Evolutionary conservation across 2,888 invertebrate genomes (phyloP), one percentile per base, ranked within the genome.

Genomic region (Eilema griseolum): DNA sequence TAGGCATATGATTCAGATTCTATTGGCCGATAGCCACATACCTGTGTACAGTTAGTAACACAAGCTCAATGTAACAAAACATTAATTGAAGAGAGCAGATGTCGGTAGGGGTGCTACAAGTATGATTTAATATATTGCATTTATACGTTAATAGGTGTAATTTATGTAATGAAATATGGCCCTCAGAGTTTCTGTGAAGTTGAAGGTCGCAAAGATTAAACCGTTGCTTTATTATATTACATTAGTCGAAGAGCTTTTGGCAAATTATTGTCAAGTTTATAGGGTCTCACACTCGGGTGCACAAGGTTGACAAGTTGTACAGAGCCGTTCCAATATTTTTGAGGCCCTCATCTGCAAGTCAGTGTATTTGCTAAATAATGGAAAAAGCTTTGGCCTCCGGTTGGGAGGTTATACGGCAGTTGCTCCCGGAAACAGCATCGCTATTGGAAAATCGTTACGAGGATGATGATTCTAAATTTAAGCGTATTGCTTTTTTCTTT

Each of bases 41-140:
- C 76, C 68, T 73, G 71, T 76, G 83, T 84, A 87, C 82, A 83
- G 86, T 82, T 83, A 85, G 88, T 86, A 89, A 87, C 88, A 86
- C 84, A 84, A 86, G 83, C 82, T 86, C 78, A 79, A 79, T 84
- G 88, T 86, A 89, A 89, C 89, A 85, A 89, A 90, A 91, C 90
- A 91, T 89, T 90, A 89, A 91, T 90, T 91, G 89, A 89, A 85
- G 83, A 82, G 81, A 81, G 85, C 82, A 85, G 83, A 86, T 85
- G 89, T 87, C 83, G 74, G 74, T 73, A 81, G 80, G 81, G 81
- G 66, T 83, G 79, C 69, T 80, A 79, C 80, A 68, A 74, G 73
- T 77, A 84, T 83, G 67, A 82, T 83, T 77, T 78, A 76, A 76
- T 77, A 78, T 66, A 70, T 68, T 68, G 65, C 68, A 68, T 73